Evolutionary conservation across 2,888 invertebrate species (phyloP), one percentile per base, ranked within the genome.

Genomic region (Mesorhabditis spiculigera): DNA sequence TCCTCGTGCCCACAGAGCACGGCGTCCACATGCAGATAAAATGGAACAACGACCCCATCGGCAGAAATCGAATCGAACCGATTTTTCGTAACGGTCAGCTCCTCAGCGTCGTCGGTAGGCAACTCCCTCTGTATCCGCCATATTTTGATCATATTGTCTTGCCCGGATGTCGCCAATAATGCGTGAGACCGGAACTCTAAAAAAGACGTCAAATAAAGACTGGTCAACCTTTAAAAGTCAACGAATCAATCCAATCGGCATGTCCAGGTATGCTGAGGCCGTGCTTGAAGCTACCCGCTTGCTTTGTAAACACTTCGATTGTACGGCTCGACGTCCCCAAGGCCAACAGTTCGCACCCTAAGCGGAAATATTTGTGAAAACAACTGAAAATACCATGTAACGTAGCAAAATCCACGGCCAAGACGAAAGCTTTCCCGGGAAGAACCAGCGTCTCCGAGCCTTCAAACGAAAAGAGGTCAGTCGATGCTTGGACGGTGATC

Each of bases 1-100:
- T 92, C 92, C 82, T 95, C 95, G 84, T 97, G 96, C 0, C 94
- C 95, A 70, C 90, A 90, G 4, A 96, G 87, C 43, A 96, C 92
- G 0, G 95, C 93, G 90, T 90, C 72, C 28, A 72, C 70, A 61
- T 70, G 66, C 28, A 72, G 43, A 16, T 41, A 45, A n/a, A 70
- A 28, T 45, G 42, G 45, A 10, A 65, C 16, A 13, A 8, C 42
- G 8, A 13, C 43, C 42, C 63, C 44, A 10, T 50, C 45, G 6
- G 8, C 16, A 8, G 16, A 41, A n/a, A 13, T 16, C 4, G 67
- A 28, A 8, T 45, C 65, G 45, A 75, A 75, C 5, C 44, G 44
- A 63, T 73, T 75, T 45, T 69, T 73, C 6, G 77, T 74, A 16
- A 75, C 75, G 41, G 74, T 73, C 65, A 78, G 67, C 62, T 75